Conservation (phyloP, 2,797 vertebrate species). For the Pseudomugil tenellus region DNA sequence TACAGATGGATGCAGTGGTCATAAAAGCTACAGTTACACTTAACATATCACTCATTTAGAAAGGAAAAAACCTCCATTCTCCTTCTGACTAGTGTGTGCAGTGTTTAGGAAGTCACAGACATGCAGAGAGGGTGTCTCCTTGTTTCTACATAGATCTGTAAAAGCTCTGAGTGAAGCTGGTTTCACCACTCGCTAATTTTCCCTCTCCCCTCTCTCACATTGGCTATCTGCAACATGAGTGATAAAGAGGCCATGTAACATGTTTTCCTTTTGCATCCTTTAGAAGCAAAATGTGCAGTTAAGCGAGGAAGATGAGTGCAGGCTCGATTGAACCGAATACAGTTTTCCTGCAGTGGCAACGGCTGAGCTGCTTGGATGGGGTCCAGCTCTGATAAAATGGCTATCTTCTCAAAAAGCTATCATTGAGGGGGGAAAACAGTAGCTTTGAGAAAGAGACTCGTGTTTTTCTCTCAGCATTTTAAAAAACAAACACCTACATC, state of each 20-base stretch:
- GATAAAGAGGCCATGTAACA: constrained; percentile 68
- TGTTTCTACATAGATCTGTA: constrained; percentile 22
- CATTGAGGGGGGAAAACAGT: constrained; percentile 13
- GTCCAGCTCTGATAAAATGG: constrained; percentile 87
- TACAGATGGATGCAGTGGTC: no score
- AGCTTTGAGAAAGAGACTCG: constrained; percentile 10
- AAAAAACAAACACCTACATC: constrained; percentile 20
- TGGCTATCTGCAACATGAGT: constrained; percentile 4
- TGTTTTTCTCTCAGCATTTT: constrained; percentile 4
- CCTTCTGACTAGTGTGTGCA: constrained; percentile 18
- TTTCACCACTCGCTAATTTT: constrained; percentile 82
- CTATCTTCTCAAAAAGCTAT: constrained; percentile 65
- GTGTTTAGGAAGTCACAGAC: no score
- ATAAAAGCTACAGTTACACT: neutral
- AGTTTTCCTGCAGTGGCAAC: constrained; percentile 65
- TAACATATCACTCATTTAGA: neutral
- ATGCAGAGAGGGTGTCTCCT: constrained; percentile 74
- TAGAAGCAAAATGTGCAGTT: constrained; percentile 39
- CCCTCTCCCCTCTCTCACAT: constrained; percentile 61
- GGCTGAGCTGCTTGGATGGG: constrained; percentile 78
- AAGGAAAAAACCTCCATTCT: neutral
- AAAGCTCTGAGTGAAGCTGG: constrained; percentile 77
- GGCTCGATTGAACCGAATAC: constrained; percentile 18
- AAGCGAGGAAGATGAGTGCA: constrained; percentile 16
- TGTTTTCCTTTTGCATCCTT: constrained; percentile 61